These are phyloP conservation scores for Cenopis cana DNA, from an alignment of 2,888 invertebrate genomes.

Conservation along the genomic window DNA sequence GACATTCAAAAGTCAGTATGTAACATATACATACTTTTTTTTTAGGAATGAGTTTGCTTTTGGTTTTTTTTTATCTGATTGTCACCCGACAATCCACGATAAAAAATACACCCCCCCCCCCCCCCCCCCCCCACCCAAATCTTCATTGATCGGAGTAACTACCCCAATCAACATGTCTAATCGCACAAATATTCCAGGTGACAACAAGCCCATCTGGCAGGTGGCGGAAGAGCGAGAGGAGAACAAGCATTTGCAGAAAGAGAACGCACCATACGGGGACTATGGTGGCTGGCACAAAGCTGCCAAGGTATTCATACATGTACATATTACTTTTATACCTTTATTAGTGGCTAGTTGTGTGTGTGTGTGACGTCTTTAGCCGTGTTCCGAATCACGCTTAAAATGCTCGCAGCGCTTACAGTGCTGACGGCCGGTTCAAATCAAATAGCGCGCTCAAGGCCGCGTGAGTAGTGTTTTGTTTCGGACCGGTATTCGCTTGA, in stretches of 20 bases:
- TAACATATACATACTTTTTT: no score
- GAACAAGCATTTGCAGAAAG: constrained; percentile 95
- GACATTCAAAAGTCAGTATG: no score
- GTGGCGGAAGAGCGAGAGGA: constrained; percentile 99
- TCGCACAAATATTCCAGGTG: constrained; percentile 80
- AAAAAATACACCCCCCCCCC: no score
- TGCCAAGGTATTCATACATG: constrained; percentile 87
- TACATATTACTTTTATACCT: constrained; percentile 42
- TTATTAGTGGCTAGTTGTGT: constrained; percentile 11
- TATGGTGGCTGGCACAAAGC: constrained; percentile 99
- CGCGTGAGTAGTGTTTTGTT: no score
- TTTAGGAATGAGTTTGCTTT: no score
- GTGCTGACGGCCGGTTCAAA: no score
- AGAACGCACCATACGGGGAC: constrained; percentile 95
- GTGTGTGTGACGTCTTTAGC: not conserved
- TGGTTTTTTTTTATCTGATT: no score
- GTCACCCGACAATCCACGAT: no score
- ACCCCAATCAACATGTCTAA: constrained; percentile 15
- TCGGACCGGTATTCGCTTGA: no score
- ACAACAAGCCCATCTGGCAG: constrained; percentile 98
- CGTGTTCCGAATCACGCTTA: no score
- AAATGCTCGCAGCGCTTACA: no score
- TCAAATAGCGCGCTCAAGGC: no score
- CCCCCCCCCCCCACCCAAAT: not conserved
- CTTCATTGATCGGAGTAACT: constrained; percentile 25